Conservation (phyloP, 2,113 vertebrate species). For the Paradisaea rubra region DNA sequence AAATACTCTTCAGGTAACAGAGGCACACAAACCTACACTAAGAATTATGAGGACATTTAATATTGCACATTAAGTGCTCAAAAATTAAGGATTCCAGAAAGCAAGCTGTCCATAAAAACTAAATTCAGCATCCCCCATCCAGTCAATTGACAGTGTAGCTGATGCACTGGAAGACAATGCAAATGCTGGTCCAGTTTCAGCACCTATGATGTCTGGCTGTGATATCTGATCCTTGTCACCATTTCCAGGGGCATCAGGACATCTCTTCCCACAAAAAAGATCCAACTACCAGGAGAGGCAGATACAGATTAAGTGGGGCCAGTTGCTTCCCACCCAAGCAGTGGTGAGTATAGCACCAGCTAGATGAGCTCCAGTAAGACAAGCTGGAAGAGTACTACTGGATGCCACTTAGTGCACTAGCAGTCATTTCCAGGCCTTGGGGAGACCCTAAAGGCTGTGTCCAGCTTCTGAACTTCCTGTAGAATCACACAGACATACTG, state of each 20-base stretch:
- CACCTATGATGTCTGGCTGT: not conserved
- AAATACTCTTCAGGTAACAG: not conserved
- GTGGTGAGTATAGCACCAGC: not conserved
- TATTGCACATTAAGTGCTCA: not conserved
- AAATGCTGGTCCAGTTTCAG: not conserved
- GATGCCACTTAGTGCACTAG: not conserved
- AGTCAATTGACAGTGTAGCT: not conserved
- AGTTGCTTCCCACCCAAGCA: not conserved
- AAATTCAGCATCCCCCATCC: not conserved
- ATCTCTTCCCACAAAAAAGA: not conserved
- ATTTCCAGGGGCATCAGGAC: not conserved
- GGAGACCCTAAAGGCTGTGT: not conserved
- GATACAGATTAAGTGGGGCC: not conserved
- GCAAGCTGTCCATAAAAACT: not conserved
- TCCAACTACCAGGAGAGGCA: not conserved
- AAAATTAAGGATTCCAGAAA: not conserved
- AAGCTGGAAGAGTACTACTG: not conserved
- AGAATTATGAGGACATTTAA: not conserved
- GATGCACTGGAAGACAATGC: not conserved
- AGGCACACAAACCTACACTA: not conserved
- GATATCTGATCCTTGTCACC: not conserved
- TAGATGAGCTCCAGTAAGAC: not conserved
- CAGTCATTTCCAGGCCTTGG: not conserved
- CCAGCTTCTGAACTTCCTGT: not conserved
- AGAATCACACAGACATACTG: not conserved